phyloP scores from a whole-genome alignment of 2,797 vertebrate genomes.

The Syndactyla subalaris region DNA sequence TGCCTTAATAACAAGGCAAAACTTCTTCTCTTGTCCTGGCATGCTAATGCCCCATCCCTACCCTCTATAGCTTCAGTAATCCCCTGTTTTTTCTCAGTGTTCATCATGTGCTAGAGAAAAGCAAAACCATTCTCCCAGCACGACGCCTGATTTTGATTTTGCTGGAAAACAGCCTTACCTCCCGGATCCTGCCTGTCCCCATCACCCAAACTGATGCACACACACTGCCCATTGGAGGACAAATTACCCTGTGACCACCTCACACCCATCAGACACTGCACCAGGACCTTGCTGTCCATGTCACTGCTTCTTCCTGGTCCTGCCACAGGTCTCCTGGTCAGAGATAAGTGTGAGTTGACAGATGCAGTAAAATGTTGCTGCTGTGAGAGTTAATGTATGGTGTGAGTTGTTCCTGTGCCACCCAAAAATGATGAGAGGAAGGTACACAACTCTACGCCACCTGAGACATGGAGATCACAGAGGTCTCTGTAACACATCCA shows the following conservation, averaged over 20 bases:
- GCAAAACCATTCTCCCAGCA: not conserved
- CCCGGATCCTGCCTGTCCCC: not conserved
- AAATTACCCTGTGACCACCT: not conserved
- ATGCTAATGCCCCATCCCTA: not conserved
- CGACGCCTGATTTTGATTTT: not conserved
- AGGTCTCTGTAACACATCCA: not conserved
- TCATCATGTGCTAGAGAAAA: not conserved
- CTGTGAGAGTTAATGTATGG: not conserved
- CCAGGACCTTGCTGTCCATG: not conserved
- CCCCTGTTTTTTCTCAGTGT: not conserved
- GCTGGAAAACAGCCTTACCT: not conserved
- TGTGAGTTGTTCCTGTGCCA: not conserved
- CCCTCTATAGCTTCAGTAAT: not conserved
- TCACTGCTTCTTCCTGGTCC: not conserved
- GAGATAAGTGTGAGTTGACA: accelerated
- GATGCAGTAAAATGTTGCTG: not conserved
- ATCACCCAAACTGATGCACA: accelerated
- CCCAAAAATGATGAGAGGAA: not conserved
- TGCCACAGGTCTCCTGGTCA: not conserved
- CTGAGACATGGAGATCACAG: accelerated
- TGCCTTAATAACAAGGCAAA: not conserved
- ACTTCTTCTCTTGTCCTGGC: not conserved
- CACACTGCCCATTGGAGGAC: accelerated
- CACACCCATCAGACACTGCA: accelerated
- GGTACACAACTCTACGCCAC: accelerated